Conservation (phyloP, 1,140 invertebrate species). For the Pogonomyrmex barbatus region DNA sequence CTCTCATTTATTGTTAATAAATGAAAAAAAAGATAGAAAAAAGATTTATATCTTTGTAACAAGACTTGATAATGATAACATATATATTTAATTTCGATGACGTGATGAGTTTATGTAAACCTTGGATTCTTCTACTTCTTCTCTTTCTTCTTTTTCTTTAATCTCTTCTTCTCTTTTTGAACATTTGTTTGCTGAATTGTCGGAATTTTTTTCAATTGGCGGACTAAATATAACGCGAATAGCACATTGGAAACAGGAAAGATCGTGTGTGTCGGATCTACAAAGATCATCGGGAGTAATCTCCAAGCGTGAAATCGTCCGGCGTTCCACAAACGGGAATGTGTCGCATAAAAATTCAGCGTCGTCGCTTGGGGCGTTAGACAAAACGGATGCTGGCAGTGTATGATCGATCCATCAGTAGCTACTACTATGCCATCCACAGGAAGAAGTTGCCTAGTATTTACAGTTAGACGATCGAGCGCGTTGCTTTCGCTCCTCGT, state of each 20-base stretch:
- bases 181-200: not conserved
- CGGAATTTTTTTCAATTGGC: not conserved
- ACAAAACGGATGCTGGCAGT: slow-evolving; percentile 50
- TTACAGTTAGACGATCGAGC: slow-evolving; percentile 77
- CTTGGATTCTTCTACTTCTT: not conserved
- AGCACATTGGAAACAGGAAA: not conserved
- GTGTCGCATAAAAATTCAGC: slow-evolving; percentile 73
- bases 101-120: not conserved
- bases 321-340: slow-evolving; percentile 46
- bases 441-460: slow-evolving; percentile 67
- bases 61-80: too few relatives aligned
- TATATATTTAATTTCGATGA: not conserved
- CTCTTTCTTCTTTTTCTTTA: slow-evolving; percentile 2
- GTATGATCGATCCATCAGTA: slow-evolving; percentile 62
- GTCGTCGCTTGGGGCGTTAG: slow-evolving; percentile 65
- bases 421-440: slow-evolving; percentile 42
- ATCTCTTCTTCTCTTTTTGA: not conserved
- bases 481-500: slow-evolving; percentile 74
- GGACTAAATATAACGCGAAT: not conserved
- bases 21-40: too few relatives aligned
- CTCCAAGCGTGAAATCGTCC: slow-evolving; percentile 62
- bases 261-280: not conserved
- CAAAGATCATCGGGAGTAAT: slow-evolving; percentile 29
- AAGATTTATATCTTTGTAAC: too few relatives aligned
- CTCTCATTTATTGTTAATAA: not conserved